These are phyloP conservation scores for Meandrusa payeni DNA, from an alignment of 2,888 invertebrate species.

Conservation along the genomic window DNA sequence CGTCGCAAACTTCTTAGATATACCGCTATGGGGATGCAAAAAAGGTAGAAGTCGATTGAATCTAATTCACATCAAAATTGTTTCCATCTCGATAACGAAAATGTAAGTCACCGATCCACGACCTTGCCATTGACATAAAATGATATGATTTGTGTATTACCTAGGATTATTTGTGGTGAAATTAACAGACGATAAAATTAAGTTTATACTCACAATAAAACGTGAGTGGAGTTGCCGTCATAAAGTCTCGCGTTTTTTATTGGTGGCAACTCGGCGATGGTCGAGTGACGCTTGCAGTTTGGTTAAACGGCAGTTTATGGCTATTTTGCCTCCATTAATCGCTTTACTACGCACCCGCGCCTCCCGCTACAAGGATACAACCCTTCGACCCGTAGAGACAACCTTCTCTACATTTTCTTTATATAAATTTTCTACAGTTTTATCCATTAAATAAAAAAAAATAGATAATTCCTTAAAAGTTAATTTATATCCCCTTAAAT, in stretches of 20 bases:
- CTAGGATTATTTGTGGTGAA: slow-evolving; percentile 79
- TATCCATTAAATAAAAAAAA: too few relatives aligned
- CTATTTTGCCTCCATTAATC: slow-evolving; percentile 80
- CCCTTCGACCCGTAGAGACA: slow-evolving; percentile 40
- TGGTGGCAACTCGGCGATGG: slow-evolving; percentile 72
- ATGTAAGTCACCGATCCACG: slow-evolving; percentile 47
- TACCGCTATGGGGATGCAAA: slow-evolving; percentile 31
- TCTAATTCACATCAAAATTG: background rate
- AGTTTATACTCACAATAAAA: slow-evolving; percentile 81
- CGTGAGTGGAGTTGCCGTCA: slow-evolving; percentile 81
- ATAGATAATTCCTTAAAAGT: too few relatives aligned
- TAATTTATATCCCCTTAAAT: too few relatives aligned
- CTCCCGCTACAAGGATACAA: slow-evolving; percentile 48
- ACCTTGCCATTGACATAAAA: slow-evolving; percentile 70
- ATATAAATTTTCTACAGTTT: background rate
- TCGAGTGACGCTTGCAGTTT: slow-evolving; percentile 77
- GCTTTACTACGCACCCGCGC: slow-evolving; percentile 77
- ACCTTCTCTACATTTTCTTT: background rate
- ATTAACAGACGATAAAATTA: slow-evolving; percentile 81
- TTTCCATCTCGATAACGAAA: slow-evolving; percentile 26
- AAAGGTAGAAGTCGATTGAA: too few relatives aligned
- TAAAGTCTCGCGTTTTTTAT: slow-evolving; percentile 81
- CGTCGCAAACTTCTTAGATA: slow-evolving; percentile 31
- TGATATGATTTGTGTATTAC: slow-evolving; percentile 65
- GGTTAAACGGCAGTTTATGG: slow-evolving; percentile 80